Evolutionary conservation across 2,888 invertebrate species (phyloP).

Genomic region (Drosophila neutralis): DNA sequence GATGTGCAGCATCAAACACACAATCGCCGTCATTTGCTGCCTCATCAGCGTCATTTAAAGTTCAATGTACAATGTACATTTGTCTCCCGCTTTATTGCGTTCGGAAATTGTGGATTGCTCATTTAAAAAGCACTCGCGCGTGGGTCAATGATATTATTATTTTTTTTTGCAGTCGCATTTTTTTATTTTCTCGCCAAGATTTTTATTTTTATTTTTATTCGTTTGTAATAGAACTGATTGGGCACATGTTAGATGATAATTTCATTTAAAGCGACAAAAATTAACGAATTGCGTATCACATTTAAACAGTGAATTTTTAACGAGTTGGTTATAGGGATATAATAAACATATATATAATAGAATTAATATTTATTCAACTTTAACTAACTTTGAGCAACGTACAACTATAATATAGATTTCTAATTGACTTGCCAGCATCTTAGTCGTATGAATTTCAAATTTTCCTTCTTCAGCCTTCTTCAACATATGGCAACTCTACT

Average conservation of each 20-base stretch:
- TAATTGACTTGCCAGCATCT: not conserved
- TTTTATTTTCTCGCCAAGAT: not conserved
- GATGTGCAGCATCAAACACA: slow-evolving; percentile 44
- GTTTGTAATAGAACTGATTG: not conserved
- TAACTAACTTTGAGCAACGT: not conserved
- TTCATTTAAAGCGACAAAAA: not conserved
- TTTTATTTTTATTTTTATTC: slow-evolving; percentile 24
- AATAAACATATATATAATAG: not conserved
- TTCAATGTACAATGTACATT: slow-evolving; percentile 65
- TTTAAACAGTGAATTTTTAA: not conserved
- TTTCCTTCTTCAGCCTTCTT: not conserved
- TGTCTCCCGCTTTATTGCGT: slow-evolving; percentile 68
- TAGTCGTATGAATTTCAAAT: not conserved
- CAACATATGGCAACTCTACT: not conserved
- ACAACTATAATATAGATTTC: not conserved
- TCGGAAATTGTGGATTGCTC: slow-evolving; percentile 76
- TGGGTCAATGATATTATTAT: slow-evolving; percentile 69
- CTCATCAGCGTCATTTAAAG: slow-evolving; percentile 51
- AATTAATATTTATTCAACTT: not conserved
- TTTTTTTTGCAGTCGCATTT: slow-evolving; percentile 44
- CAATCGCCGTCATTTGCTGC: slow-evolving; percentile 28
- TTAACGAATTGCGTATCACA: not conserved
- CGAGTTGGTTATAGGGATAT: not conserved
- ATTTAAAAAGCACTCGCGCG: slow-evolving; percentile 48
- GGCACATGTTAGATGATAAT: not conserved